Conservation (phyloP, 2,113 vertebrate genomes). For the Epinephelus moara region DNA sequence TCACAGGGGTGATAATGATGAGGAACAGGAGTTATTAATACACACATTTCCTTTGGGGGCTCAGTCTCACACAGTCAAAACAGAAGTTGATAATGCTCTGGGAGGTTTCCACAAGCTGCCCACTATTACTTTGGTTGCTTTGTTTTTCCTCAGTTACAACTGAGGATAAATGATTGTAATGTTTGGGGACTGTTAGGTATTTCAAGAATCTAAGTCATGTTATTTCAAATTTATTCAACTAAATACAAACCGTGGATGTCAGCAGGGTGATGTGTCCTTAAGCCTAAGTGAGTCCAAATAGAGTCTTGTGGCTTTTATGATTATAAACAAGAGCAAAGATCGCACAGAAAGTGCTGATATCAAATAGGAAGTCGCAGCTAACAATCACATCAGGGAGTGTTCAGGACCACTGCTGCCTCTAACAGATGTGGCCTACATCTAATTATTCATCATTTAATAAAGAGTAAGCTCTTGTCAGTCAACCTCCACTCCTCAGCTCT, state of each 20-base stretch:
- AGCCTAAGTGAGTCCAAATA: neutral
- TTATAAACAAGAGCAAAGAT: conserved; percentile 23
- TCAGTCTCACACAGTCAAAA: conserved; percentile 59
- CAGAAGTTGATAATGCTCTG: conserved; percentile 58
- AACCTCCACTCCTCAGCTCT: conserved; percentile 1
- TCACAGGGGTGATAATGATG: conserved; percentile 61
- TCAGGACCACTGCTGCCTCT: neutral
- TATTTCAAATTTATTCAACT: neutral
- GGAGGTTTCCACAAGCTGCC: conserved; percentile 50
- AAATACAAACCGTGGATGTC: neutral
- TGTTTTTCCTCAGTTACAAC: conserved; percentile 21
- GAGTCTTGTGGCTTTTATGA: conserved; percentile 10
- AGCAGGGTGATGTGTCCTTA: neutral
- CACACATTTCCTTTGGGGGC: conserved; percentile 63
- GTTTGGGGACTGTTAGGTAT: neutral
- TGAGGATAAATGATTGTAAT: conserved; percentile 6
- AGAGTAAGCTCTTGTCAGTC: conserved; percentile 24
- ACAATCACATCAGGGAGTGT: conserved; percentile 10
- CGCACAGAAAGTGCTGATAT: conserved; percentile 12
- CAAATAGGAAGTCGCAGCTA: neutral
- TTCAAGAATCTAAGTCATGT: neutral
- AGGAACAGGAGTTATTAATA: conserved; percentile 74
- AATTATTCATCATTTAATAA: conserved; percentile 15
- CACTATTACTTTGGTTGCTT: conserved; percentile 1
- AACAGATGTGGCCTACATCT: conserved; percentile 1